A percentile compares a stretch with the other conserved stretches of the same genome.
Evolutionary conservation across 2,113 vertebrate genomes (phyloP).

Genomic region (Cichladusa arquata): DNA sequence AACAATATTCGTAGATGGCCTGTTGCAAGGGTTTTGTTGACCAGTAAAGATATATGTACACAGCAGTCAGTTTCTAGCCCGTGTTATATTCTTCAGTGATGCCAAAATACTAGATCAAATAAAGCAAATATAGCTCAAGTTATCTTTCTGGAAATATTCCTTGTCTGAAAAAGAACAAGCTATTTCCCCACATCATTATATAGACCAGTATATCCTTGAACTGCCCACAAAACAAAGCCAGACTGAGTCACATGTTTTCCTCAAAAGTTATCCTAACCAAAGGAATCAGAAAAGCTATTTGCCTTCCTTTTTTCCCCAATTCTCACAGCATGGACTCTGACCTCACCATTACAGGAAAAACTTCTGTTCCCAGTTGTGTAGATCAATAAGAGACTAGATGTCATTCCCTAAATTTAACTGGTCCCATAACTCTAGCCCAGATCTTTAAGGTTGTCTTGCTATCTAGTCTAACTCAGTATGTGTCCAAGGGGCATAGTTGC

Average conservation of each 20-base stretch:
- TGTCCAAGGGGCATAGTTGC: not conserved
- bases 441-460: not conserved
- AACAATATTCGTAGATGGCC: not conserved
- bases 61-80: not conserved
- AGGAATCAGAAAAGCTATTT: not conserved
- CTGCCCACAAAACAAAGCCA: not conserved
- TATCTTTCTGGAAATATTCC: not conserved
- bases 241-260: not conserved
- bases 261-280: not conserved
- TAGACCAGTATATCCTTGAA: not conserved
- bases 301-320: not conserved
- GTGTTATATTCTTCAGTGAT: not conserved
- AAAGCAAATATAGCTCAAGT: not conserved
- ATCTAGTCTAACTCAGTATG: not conserved
- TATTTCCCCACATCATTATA: not conserved
- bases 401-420: not conserved
- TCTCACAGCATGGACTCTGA: not conserved
- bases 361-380: not conserved
- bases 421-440: not conserved
- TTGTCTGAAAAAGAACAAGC: not conserved
- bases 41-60: not conserved
- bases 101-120: not conserved
- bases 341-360: not conserved
- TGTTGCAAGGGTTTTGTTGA: not conserved
- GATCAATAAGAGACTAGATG: not conserved